Conservation (phyloP, 1,140 invertebrate genomes). For the Tetraneura akinire region DNA sequence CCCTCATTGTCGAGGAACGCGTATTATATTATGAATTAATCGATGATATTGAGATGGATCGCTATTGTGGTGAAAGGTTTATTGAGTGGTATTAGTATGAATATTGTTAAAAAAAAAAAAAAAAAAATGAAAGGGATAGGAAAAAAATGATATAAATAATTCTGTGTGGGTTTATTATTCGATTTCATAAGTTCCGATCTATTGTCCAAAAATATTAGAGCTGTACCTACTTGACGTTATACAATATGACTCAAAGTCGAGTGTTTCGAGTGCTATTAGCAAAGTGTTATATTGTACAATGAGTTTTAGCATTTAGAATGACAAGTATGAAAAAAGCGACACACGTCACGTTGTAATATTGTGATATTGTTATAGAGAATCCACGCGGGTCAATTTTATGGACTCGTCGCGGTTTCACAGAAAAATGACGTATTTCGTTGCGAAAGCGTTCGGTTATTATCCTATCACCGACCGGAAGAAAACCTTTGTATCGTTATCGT, state of each 20-base stretch:
- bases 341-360: not conserved
- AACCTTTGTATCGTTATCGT: not conserved
- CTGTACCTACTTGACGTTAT: not conserved
- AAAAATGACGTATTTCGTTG: not conserved
- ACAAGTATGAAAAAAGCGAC: not conserved
- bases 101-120: constrained; percentile 10
- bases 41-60: too few species aligned
- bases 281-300: too few species aligned
- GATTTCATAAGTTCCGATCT: not conserved
- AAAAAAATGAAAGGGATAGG: not conserved
- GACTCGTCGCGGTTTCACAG: not conserved
- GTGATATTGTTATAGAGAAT: not conserved
- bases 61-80: too few species aligned
- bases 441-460: not conserved
- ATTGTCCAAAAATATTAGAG: not conserved
- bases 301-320: not conserved
- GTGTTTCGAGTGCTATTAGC: not conserved
- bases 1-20: too few species aligned
- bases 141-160: not conserved
- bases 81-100: not conserved
- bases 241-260: too few species aligned
- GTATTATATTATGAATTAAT: too few species aligned
- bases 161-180: not conserved
- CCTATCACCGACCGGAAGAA: not conserved
- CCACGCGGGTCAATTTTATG: not conserved